phyloP scores from a whole-genome alignment of 2,797 vertebrate species.

The Loriculus beryllinus region DNA sequence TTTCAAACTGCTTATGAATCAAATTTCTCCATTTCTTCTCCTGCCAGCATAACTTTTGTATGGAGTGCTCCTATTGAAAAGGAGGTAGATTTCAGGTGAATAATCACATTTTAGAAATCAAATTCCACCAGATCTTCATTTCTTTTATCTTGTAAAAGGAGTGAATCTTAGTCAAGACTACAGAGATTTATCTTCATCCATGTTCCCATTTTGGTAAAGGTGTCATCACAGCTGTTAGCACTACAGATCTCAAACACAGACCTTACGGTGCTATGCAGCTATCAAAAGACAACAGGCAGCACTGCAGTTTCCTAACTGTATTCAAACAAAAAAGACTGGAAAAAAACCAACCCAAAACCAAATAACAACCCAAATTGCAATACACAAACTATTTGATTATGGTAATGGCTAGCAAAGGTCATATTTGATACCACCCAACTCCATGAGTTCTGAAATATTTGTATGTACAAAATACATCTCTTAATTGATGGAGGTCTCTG shows the following conservation, averaged over 20 bases:
- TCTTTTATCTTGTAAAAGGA: background rate
- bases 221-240: background rate
- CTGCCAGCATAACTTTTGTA: background rate
- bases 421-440: background rate
- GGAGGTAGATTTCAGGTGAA: background rate
- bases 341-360: background rate
- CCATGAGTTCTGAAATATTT: background rate
- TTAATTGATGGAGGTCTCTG: background rate
- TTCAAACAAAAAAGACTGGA: background rate
- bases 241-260: background rate
- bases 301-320: background rate
- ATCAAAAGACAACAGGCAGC: background rate
- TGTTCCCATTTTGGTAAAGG: background rate
- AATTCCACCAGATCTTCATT: background rate
- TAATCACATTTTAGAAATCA: background rate
- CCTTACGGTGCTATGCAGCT: background rate
- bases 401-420: slow-evolving; percentile 11
- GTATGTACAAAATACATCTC: background rate
- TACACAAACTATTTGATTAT: background rate
- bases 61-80: background rate
- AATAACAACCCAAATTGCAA: background rate
- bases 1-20: background rate
- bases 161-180: background rate
- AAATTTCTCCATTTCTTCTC: background rate
- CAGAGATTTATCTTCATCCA: background rate